Evolutionary conservation across 2,113 vertebrate species (phyloP), one percentile per base, ranked within the genome.

Genomic region (Coregonus clupeaformis): DNA sequence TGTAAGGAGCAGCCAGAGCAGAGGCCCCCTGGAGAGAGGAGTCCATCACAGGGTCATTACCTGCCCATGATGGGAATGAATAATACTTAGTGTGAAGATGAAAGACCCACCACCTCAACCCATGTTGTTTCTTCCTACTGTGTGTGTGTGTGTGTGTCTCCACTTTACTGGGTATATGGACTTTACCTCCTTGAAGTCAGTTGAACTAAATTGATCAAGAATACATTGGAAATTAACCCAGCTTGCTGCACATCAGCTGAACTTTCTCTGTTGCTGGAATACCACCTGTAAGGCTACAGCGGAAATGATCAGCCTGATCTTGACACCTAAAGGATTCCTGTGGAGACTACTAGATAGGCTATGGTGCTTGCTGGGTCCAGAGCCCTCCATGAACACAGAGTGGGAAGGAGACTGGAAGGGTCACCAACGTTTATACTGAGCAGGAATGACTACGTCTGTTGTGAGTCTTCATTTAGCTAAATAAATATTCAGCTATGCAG

Each of bases 311-410:
- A 74, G 69, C 72, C 71, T 73, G 72, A 82, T 83, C 47, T n/a
- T 78, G 77, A 83, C 80, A 88, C 79, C 66, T 76, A 71, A 72
- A 86, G 82, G 69, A 78, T 80, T 77, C 76, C 84, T 74, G 80
- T 69, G 59, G 83, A 75, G 84, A 85, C 72, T 7, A 59, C 67
- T 73, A 81, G 80, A 77, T 72, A 73, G 72, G 72, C 59, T 71
- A 67, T 18, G 27, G 59, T 24, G 73, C 79, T 66, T 22, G 65
- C 85, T 80, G 82, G 66, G 79, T 74, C 81, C 79, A 77, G 68
- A 59, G 66, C 69, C 63, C 30, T 79, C 73, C 64, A 63, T 57
- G 1, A 42, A 42, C 36, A 42, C 36, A 42, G 36, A 42, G 36
- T 42, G 36, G 36, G 36, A 42, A 27, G 27, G 27, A 27, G 27